Evolutionary conservation across 1,140 invertebrate genomes (phyloP), one percentile per base, ranked within the genome.

Genomic region (Cecropterus lyciades): DNA sequence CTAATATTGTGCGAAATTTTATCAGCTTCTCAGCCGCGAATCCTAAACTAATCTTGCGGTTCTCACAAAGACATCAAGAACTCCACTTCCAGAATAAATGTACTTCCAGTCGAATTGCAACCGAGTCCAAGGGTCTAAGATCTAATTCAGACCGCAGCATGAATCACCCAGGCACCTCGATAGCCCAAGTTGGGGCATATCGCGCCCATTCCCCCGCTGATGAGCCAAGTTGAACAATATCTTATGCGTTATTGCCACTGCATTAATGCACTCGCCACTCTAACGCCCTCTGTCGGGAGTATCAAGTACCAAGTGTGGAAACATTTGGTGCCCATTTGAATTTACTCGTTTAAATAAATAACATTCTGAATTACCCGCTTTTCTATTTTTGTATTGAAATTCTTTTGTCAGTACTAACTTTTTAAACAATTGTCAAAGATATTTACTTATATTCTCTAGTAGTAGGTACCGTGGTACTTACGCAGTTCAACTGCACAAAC

Each of bases 191-290:
- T 60, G 24, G 46, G 20, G 57, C 57, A 60, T 49, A 60, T 60
- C 57, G 57, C 57, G 30, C 45, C 49, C 57, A 60, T 60, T 60
- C 57, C 57, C 20, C 57, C 57, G n/a, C 57, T 60, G 57, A 60
- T 60, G 57, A 60, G 57, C 57, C 45, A 60, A 60, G 14, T 60
- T 60, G 17, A 65, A 52, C 46, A 60, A 60, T 60, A 52, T 79
- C 74, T 82, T 80, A 80, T 56, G 72, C 71, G 74, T 84, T 84
- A 84, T 85, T 73, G 80, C 78, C 51, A 67, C 72, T 82, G 83
- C 80, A 82, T 82, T 84, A 87, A 87, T 85, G 84, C 80, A 77
- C 43, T 70, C 55, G 67, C 65, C 49, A 55, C 65, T 72, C 69
- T 65, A 71, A 67, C 65, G 65, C 59, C 43, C 49, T 45, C 43